Conservation (phyloP, 2,113 vertebrate genomes). For the Diadophis punctatus region DNA sequence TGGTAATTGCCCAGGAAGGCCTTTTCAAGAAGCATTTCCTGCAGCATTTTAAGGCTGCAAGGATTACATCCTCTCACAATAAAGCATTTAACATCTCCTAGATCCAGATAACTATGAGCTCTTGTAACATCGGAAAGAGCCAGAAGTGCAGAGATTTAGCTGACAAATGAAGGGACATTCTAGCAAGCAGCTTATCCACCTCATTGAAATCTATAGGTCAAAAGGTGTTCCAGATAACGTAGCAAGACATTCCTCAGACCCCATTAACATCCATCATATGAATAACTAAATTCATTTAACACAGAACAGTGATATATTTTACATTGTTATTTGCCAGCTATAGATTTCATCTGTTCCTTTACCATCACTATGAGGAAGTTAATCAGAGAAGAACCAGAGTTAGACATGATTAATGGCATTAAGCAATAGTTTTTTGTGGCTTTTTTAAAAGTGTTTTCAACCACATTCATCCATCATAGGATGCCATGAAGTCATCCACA, state of each 20-base stretch:
- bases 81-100: not conserved
- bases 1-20: not conserved
- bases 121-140: not conserved
- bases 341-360: not conserved
- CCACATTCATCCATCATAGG: not conserved
- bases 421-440: not conserved
- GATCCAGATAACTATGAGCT: not conserved
- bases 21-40: not conserved
- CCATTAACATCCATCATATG: not conserved
- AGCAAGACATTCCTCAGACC: not conserved
- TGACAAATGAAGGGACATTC: not conserved
- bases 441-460: not conserved
- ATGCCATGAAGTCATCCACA: not conserved
- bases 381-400: constrained; percentile 3
- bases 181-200: not conserved
- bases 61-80: not conserved
- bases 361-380: not conserved
- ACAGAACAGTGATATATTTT: not conserved
- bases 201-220: not conserved
- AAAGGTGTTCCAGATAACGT: not conserved
- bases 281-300: not conserved
- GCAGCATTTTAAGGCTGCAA: not conserved
- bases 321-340: not conserved
- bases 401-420: not conserved
- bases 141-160: not conserved